Conservation (phyloP, 1,140 invertebrate species). For the Eupristina koningsbergeri region DNA sequence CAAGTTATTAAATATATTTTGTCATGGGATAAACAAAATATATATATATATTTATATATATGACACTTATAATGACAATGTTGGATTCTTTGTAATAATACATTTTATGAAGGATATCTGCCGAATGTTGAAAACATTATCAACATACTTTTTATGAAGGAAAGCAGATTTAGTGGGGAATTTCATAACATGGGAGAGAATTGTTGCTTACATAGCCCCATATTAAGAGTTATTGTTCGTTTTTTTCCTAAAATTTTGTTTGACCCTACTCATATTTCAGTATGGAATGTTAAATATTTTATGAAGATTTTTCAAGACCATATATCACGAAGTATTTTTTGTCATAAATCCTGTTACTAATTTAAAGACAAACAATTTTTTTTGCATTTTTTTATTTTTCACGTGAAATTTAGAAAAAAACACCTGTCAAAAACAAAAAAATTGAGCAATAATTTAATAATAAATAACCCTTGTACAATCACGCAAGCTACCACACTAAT, state of each 20-base stretch:
- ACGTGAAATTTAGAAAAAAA: background rate
- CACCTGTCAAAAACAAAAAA: background rate
- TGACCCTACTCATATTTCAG: background rate
- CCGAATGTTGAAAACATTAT: background rate
- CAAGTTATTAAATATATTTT: too few relatives aligned
- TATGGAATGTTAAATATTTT: background rate
- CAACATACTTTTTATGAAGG: background rate
- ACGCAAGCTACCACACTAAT: too few relatives aligned
- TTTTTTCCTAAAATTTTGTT: background rate
- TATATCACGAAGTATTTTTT: background rate
- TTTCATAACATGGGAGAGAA: background rate
- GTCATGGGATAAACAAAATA: too few relatives aligned
- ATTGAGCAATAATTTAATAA: too few relatives aligned
- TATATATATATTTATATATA: too few relatives aligned
- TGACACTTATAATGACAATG: background rate
- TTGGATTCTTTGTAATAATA: background rate
- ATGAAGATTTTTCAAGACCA: background rate
- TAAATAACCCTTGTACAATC: too few relatives aligned
- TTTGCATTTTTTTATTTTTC: background rate
- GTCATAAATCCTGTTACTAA: too few relatives aligned
- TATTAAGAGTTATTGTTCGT: background rate
- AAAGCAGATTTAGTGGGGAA: background rate
- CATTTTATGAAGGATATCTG: background rate
- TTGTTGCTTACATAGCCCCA: background rate
- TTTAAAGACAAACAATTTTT: too few relatives aligned